Conservation (phyloP, 2,888 invertebrate species). For the Apamea epomidion region DNA sequence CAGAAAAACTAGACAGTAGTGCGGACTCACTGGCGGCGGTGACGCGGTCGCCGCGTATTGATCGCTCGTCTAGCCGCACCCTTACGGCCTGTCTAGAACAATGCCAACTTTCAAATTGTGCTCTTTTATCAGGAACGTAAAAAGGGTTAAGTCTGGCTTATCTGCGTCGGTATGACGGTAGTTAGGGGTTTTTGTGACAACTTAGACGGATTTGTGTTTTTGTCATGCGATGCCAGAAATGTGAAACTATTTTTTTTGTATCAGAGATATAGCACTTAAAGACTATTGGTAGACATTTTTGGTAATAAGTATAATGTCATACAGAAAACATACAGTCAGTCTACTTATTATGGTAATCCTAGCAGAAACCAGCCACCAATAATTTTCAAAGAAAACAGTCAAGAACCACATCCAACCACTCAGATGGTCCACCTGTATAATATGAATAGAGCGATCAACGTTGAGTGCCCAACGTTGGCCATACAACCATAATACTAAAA, state of each 20-base stretch:
- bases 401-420: background rate
- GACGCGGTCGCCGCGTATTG: conserved; percentile 63
- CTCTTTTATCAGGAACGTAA: conserved; percentile 50
- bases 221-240: background rate
- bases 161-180: conserved; percentile 29
- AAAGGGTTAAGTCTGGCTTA: conserved; percentile 53
- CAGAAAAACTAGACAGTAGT: conserved; percentile 39
- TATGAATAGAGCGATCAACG: background rate
- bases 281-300: background rate
- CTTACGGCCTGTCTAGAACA: conserved; percentile 59
- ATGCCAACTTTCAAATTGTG: conserved; percentile 49
- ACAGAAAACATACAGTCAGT: background rate
- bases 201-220: conserved; percentile 24
- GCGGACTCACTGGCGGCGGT: conserved; percentile 54
- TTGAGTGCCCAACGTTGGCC: background rate
- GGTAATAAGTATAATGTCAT: background rate
- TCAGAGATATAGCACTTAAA: background rate
- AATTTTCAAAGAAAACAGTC: background rate
- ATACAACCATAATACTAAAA: conserved; percentile 8
- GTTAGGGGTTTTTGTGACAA: conserved; percentile 7
- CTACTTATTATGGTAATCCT: background rate
- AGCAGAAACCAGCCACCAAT: no score
- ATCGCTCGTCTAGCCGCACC: conserved; percentile 65
- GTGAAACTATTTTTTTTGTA: background rate
- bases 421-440: background rate